These are phyloP conservation scores for Dryas iulia DNA, from an alignment of 1,140 invertebrate genomes.

Conservation along the genomic window DNA sequence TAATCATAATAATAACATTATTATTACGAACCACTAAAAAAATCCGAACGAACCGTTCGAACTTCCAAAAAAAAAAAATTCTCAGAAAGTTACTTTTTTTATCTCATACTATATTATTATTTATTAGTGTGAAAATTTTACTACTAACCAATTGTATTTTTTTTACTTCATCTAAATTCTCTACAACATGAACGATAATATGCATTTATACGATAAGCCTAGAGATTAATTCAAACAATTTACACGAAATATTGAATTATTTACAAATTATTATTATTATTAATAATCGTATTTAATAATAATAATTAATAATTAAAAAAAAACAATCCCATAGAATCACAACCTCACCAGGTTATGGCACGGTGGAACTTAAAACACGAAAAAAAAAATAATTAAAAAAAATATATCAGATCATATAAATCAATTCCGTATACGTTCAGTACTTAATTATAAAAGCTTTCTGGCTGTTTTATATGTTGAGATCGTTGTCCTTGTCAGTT, in stretches of 20 bases:
- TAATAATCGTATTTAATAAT: too few relatives aligned
- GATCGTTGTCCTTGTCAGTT: conserved; percentile 34
- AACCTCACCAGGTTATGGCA: conserved; percentile 44
- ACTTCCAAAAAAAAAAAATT: conserved; percentile 22
- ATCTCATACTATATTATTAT: conserved; percentile 18
- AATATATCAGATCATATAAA: conserved; percentile 42
- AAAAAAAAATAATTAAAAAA: conserved; percentile 38
- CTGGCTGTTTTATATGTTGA: conserved; percentile 42
- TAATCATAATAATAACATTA: conserved; percentile 1
- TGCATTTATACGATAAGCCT: conserved; percentile 62
- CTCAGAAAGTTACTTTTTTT: conserved; percentile 20
- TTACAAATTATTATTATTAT: conserved; percentile 12
- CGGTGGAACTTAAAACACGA: conserved; percentile 33
- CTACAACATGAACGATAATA: conserved; percentile 77
- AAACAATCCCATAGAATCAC: conserved; percentile 56
- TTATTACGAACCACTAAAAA: conserved; percentile 30
- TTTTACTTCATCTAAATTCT: conserved; percentile 57
- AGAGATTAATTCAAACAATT: conserved; percentile 58
- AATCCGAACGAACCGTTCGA: conserved; percentile 10
- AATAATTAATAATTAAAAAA: conserved; percentile 67
- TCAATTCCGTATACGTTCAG: conserved; percentile 45
- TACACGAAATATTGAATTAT: conserved; percentile 48
- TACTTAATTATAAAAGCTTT: conserved; percentile 30
- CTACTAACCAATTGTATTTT: conserved; percentile 47
- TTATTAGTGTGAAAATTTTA: conserved; percentile 58